Conservation (phyloP, 2,113 vertebrate species). For the Aviceda subcristata region DNA sequence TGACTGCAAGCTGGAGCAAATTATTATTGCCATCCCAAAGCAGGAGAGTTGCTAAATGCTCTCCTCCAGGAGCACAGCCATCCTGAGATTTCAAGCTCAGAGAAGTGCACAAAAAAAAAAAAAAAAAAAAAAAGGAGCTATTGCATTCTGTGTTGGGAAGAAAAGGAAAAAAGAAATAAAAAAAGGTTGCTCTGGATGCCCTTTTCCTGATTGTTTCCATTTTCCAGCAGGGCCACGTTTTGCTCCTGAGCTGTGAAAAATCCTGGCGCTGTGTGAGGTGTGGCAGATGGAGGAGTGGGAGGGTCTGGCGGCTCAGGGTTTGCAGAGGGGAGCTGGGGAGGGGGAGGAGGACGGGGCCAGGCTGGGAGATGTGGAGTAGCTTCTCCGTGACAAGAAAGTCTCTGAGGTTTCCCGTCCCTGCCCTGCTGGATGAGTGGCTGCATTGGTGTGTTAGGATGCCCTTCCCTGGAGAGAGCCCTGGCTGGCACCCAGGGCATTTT, state of each 20-base stretch:
- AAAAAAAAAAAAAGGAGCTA: not conserved
- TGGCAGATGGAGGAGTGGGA: not conserved
- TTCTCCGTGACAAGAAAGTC: not conserved
- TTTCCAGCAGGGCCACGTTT: not conserved
- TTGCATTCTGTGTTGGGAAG: not conserved
- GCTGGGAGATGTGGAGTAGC: not conserved
- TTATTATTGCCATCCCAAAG: not conserved
- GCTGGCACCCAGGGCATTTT: not conserved
- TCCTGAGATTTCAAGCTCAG: not conserved
- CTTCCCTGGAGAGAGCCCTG: rapidly evolving
- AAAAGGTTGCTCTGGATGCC: not conserved
- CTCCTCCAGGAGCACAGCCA: not conserved
- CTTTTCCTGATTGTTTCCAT: not conserved
- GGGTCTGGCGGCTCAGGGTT: not conserved
- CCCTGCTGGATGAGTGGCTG: not conserved
- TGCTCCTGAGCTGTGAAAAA: not conserved
- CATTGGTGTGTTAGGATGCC: not conserved
- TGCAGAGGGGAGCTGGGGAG: not conserved
- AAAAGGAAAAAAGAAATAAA: not conserved
- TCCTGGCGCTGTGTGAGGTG: not conserved
- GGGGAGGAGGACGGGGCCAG: not conserved
- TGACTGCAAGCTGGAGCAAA: not conserved
- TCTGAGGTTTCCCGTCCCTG: not conserved
- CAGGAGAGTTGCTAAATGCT: not conserved
- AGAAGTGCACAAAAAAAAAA: not conserved